These are phyloP conservation scores for Drosophila gaucha DNA, from an alignment of 2,888 invertebrate species.

Conservation along the genomic window DNA sequence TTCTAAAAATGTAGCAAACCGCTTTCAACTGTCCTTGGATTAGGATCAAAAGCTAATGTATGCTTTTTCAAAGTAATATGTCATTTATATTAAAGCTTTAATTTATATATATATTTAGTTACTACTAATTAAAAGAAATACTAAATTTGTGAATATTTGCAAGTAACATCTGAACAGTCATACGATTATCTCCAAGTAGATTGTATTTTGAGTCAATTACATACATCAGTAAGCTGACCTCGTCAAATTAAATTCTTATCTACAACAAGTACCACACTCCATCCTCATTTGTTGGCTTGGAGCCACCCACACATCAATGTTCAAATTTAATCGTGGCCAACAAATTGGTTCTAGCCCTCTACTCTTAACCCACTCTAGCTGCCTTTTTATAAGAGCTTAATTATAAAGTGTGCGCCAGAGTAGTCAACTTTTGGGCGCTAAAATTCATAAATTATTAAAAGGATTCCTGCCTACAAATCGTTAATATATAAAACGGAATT, in stretches of 20 bases:
- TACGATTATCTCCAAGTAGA: not conserved
- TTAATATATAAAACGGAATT: constrained; percentile 40
- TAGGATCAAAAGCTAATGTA: too few species aligned
- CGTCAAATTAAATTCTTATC: constrained; percentile 1
- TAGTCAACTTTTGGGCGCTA: constrained; percentile 28
- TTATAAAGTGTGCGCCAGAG: constrained; percentile 46
- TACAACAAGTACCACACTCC: not conserved
- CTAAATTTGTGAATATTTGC: not conserved
- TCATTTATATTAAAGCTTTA: too few species aligned
- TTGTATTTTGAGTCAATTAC: not conserved
- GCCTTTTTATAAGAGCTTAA: constrained; percentile 51
- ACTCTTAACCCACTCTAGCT: too few species aligned
- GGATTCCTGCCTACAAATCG: constrained; percentile 27
- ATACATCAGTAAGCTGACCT: not conserved
- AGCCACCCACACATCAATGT: not conserved
- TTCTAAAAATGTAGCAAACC: too few species aligned
- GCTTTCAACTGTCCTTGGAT: too few species aligned
- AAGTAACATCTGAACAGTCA: not conserved
- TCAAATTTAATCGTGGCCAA: constrained; percentile 4
- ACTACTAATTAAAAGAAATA: not conserved
- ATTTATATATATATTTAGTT: too few species aligned
- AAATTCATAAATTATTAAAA: constrained; percentile 59
- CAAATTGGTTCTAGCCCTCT: not conserved
- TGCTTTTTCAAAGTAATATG: too few species aligned
- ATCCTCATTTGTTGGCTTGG: too few species aligned